phyloP scores from a whole-genome alignment of 2,113 vertebrate genomes.

The Silurus glanis region DNA sequence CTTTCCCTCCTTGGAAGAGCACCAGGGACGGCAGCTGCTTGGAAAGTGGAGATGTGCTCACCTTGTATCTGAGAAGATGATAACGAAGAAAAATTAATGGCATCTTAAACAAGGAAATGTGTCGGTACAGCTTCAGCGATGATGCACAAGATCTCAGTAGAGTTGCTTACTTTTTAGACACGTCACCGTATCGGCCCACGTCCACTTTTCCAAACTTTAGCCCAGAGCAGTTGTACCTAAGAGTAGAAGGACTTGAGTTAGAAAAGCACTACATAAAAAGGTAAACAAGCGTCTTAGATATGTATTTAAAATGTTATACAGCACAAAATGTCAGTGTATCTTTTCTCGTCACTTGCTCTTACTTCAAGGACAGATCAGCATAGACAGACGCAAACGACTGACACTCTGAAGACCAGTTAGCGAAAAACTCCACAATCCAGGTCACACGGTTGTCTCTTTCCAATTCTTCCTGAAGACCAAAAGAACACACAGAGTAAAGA shows the following conservation, averaged over 20 bases:
- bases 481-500: not conserved
- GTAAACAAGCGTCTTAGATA: not conserved
- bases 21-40: constrained; percentile 94
- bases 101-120: not conserved
- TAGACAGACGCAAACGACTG: constrained; percentile 95
- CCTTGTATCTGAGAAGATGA: constrained; percentile 80
- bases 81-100: not conserved
- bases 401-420: constrained; percentile 95
- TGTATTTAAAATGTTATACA: not conserved
- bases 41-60: constrained; percentile 88
- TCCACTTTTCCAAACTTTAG: constrained; percentile 95
- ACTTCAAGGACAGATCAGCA: constrained; percentile 92
- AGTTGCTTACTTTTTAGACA: constrained; percentile 81
- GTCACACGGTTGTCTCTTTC: constrained; percentile 83
- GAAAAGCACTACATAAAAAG: not conserved
- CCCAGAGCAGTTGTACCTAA: constrained; percentile 87
- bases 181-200: constrained; percentile 87
- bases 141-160: not conserved
- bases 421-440: constrained; percentile 93
- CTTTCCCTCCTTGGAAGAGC: constrained; percentile 89
- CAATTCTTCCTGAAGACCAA: constrained; percentile 82
- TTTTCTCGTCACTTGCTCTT: constrained; percentile 52
- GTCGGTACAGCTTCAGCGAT: not conserved
- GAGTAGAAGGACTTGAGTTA: not conserved
- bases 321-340: not conserved